These are phyloP conservation scores for Branchipolynoe longqiensis DNA, from an alignment of 2,888 invertebrate genomes.

Conservation along the genomic window DNA sequence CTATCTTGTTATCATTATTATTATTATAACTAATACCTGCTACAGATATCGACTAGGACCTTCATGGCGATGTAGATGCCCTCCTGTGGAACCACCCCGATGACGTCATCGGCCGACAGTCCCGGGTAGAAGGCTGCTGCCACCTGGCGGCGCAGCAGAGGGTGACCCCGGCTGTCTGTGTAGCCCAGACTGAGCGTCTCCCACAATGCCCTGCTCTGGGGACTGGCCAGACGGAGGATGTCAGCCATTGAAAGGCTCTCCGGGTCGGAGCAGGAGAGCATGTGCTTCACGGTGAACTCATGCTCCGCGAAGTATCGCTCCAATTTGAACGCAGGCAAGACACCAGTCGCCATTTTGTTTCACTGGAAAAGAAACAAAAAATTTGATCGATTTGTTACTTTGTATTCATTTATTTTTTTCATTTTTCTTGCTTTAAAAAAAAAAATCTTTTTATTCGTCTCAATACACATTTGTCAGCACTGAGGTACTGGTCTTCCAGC, in stretches of 20 bases:
- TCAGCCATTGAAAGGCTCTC: slow-evolving; percentile 65
- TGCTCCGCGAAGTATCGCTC: slow-evolving; percentile 66
- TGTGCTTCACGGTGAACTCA: slow-evolving; percentile 63
- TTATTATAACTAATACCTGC: no score
- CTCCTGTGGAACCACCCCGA: slow-evolving; percentile 65
- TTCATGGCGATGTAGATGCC: slow-evolving; percentile 68
- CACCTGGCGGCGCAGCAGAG: slow-evolving; percentile 61
- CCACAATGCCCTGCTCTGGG: slow-evolving; percentile 63
- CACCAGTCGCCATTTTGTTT: slow-evolving; percentile 25
- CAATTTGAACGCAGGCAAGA: slow-evolving; percentile 59
- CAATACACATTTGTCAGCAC: no score
- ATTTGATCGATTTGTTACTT: no score
- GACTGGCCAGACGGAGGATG: slow-evolving; percentile 63
- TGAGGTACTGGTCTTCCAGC: no score
- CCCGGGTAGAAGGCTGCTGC: slow-evolving; percentile 59
- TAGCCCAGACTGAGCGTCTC: slow-evolving; percentile 63
- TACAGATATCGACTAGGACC: slow-evolving; percentile 59
- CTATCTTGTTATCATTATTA: no score
- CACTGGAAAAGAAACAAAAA: no score
- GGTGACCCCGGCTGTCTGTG: slow-evolving; percentile 67
- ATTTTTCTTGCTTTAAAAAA: no score
- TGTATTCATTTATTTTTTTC: no score
- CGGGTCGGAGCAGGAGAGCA: slow-evolving; percentile 66
- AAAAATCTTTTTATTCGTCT: no score
- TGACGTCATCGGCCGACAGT: slow-evolving; percentile 58